Evolutionary conservation across 2,113 vertebrate genomes (phyloP).

Genomic region (Boleophthalmus pectinirostris): DNA sequence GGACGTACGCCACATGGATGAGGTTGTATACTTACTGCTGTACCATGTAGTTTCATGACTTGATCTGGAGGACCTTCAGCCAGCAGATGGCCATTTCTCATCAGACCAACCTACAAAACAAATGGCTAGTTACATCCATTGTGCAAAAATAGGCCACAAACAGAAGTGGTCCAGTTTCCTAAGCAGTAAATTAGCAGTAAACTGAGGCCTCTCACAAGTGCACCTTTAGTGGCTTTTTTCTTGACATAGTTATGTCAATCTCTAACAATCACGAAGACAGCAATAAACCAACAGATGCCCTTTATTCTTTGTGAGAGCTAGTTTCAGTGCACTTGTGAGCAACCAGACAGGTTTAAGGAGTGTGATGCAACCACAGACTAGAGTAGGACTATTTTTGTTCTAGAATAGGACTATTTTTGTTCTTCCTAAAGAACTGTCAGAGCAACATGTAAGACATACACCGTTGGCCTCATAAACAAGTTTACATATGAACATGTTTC

Average conservation of each 20-base stretch:
- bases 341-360: constrained; percentile 17
- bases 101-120: constrained; percentile 75
- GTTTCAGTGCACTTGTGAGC: background rate
- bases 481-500: background rate
- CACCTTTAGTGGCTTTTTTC: background rate
- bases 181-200: background rate
- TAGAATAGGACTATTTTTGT: background rate
- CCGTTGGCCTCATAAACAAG: background rate
- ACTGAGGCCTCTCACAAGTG: background rate
- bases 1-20: background rate
- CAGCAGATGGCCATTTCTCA: constrained; percentile 75
- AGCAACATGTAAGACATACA: background rate
- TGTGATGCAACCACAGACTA: background rate
- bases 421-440: background rate
- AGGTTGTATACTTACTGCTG: constrained; percentile 58
- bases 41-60: constrained; percentile 75
- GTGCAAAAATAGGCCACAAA: background rate
- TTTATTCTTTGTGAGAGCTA: background rate
- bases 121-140: background rate
- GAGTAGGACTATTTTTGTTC: background rate
- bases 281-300: background rate
- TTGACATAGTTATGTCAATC: constrained; percentile 19
- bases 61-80: constrained; percentile 76
- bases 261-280: background rate
- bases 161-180: background rate